These are phyloP conservation scores for Drosophila picticornis DNA, from an alignment of 2,888 invertebrate genomes.

Conservation along the genomic window DNA sequence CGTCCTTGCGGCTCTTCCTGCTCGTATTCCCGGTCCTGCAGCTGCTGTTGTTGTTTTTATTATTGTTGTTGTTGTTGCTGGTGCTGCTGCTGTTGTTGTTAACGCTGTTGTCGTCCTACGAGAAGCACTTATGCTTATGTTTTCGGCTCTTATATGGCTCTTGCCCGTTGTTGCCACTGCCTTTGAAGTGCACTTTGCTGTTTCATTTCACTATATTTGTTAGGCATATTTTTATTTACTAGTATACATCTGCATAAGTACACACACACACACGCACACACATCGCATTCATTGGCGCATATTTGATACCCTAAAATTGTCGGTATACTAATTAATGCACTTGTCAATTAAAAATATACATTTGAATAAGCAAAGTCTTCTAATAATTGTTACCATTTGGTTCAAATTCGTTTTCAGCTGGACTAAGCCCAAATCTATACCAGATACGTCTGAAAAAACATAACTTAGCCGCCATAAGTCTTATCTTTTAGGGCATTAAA, in stretches of 20 bases:
- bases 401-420: not conserved
- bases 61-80: conserved; percentile 33
- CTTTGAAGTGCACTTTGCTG: conserved; percentile 82
- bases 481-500: not conserved
- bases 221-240: conserved; percentile 71
- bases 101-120: conserved; percentile 41
- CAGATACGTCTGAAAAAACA: not conserved
- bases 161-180: conserved; percentile 58
- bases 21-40: not conserved
- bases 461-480: too few relatives aligned
- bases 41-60: conserved; percentile 16
- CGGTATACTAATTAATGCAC: not conserved
- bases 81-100: conserved; percentile 8
- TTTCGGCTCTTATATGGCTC: conserved; percentile 68
- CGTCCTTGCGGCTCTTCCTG: conserved; percentile 22
- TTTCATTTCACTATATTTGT: conserved; percentile 78
- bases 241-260: conserved; percentile 30
- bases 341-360: not conserved
- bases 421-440: not conserved
- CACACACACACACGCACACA: conserved; percentile 17
- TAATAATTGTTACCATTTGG: not conserved
- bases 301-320: conserved; percentile 3
- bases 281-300: conserved; percentile 6
- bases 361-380: not conserved
- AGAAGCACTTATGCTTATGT: conserved; percentile 71